These are phyloP conservation scores for Anthoscopus minutus DNA, from an alignment of 2,113 vertebrate species.

Conservation along the genomic window DNA sequence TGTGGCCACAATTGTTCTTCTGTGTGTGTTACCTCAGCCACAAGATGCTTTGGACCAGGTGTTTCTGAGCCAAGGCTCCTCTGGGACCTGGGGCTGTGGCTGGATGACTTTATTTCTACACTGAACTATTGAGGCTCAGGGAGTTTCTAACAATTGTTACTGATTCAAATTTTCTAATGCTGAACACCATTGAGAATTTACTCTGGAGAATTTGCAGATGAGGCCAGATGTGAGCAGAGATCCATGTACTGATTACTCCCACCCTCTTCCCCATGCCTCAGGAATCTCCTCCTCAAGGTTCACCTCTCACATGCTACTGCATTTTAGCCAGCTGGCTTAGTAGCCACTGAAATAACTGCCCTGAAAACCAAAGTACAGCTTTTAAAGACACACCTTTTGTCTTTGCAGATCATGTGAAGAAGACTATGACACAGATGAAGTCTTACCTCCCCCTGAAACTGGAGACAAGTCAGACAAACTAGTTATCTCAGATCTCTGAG, in stretches of 20 bases:
- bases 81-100: background rate
- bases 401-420: slow-evolving; percentile 91
- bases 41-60: background rate
- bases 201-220: background rate
- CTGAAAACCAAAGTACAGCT: background rate
- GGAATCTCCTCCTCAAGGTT: background rate
- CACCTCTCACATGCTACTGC: background rate
- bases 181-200: background rate
- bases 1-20: background rate
- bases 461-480: slow-evolving; percentile 88
- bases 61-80: background rate
- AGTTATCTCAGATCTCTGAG: slow-evolving; percentile 85
- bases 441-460: slow-evolving; percentile 81
- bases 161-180: background rate
- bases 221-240: background rate
- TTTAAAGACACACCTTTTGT: slow-evolving; percentile 48
- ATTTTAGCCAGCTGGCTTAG: background rate
- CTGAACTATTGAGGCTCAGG: background rate
- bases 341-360: background rate
- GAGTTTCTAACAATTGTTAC: background rate
- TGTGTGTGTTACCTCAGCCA: background rate
- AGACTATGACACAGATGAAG: slow-evolving; percentile 90
- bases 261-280: background rate
- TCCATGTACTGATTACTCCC: background rate
- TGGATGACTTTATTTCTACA: background rate